phyloP scores from a whole-genome alignment of 1,140 invertebrate genomes.

The Drosophila tsacasi region DNA sequence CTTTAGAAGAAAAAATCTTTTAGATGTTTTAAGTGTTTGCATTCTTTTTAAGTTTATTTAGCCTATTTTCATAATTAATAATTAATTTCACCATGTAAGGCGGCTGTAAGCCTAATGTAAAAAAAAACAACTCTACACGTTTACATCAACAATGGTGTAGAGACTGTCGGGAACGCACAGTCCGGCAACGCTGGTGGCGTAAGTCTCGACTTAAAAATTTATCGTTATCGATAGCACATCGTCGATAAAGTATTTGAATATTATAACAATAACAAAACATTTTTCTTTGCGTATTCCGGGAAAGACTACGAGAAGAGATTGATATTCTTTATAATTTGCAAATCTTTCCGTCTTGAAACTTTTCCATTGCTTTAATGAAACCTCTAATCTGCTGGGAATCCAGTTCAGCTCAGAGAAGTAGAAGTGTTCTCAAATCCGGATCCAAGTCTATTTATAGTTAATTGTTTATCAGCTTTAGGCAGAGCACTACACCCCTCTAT shows the following conservation, averaged over 20 bases:
- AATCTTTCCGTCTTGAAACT: neutral
- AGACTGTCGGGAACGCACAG: no score
- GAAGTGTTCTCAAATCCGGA: conserved; percentile 3
- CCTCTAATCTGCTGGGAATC: neutral
- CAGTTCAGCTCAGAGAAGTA: conserved; percentile 4
- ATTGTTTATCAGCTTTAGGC: conserved; percentile 11
- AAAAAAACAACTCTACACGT: no score
- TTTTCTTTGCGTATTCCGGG: neutral
- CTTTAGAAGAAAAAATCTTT: no score
- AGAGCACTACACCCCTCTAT: neutral
- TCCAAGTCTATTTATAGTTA: conserved; percentile 6
- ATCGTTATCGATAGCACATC: neutral
- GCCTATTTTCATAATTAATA: no score
- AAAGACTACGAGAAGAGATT: neutral
- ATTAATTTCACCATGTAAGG: no score
- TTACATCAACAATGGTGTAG: no score
- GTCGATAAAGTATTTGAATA: neutral
- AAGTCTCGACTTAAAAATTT: neutral
- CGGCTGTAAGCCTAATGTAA: no score
- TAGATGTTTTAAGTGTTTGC: no score
- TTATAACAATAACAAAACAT: neutral
- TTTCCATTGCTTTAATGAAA: neutral
- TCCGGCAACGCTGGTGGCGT: no score
- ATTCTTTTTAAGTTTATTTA: no score
- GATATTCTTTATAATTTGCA: neutral